Conservation (phyloP, 2,797 vertebrate genomes). For the Dendrocincla tyrannina region DNA sequence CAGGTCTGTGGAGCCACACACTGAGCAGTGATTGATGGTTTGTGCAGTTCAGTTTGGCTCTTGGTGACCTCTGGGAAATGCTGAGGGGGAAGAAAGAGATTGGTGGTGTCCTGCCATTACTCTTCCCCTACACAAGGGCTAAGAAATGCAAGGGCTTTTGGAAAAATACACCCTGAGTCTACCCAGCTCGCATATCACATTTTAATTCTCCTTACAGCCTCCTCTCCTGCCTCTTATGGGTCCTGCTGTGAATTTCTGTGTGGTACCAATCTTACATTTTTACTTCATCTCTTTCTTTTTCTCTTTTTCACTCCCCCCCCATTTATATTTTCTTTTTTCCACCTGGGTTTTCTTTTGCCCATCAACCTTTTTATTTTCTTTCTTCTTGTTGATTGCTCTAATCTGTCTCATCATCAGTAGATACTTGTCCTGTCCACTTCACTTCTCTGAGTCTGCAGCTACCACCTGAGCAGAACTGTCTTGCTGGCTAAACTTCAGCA, state of each 20-base stretch:
- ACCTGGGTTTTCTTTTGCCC: not conserved
- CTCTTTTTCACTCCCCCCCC: too few relatives aligned
- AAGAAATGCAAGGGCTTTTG: not conserved
- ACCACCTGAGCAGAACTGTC: not conserved
- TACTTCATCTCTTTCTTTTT: not conserved
- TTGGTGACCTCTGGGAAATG: not conserved
- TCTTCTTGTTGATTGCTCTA: not conserved
- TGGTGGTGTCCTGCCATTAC: not conserved
- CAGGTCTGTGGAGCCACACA: not conserved
- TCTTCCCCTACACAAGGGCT: not conserved
- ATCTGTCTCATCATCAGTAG: not conserved
- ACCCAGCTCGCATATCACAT: not conserved
- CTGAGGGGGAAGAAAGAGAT: not conserved
- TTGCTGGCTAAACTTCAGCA: not conserved
- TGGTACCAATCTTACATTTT: not conserved
- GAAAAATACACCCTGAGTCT: not conserved
- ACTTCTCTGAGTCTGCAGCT: not conserved
- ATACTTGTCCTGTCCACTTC: not conserved
- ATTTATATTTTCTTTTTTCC: accelerated
- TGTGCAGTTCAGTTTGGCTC: not conserved
- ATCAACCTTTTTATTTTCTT: not conserved
- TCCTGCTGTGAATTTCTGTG: not conserved
- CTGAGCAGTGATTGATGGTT: not conserved
- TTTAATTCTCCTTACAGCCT: not conserved
- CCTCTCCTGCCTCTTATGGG: not conserved